phyloP scores from a whole-genome alignment of 2,888 invertebrate species.

The Drosophila picticornis region DNA sequence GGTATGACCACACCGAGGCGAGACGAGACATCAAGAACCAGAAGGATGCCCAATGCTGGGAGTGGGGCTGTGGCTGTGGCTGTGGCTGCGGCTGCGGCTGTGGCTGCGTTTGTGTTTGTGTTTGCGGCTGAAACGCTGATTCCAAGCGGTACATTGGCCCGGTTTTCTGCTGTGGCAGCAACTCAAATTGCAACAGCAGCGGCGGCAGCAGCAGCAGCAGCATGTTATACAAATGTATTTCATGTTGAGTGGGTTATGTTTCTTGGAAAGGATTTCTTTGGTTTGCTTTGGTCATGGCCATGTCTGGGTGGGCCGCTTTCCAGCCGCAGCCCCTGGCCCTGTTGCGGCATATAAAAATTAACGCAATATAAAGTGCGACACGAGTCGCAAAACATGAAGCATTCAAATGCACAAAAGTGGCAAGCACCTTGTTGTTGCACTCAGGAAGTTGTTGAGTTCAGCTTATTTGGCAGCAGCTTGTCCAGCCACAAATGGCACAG shows the following conservation, averaged over 20 bases:
- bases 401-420: conserved; percentile 74
- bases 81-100: background rate
- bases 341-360: conserved; percentile 34
- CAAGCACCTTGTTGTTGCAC: conserved; percentile 13
- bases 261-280: conserved; percentile 79
- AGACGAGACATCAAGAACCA: conserved; percentile 19
- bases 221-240: conserved; percentile 79
- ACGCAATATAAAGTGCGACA: conserved; percentile 61
- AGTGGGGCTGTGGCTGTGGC: conserved; percentile 20
- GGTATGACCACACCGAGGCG: conserved; percentile 58
- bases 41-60: conserved; percentile 45
- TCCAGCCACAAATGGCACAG: conserved; percentile 14
- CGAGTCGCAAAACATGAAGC: conserved; percentile 64
- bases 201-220: conserved; percentile 24
- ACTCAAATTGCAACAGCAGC: conserved; percentile 45
- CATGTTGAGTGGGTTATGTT: conserved; percentile 78
- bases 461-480: conserved; percentile 46
- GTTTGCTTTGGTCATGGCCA: conserved; percentile 72
- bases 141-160: conserved; percentile 51
- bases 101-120: background rate
- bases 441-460: conserved; percentile 62
- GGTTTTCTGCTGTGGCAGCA: conserved; percentile 50
- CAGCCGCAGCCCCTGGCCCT: background rate
- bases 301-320: conserved; percentile 52
- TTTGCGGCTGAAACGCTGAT: conserved; percentile 17